These are phyloP conservation scores for Montipora cactus DNA, from an alignment of 64 coral and sea anemone genomes.

Conservation along the genomic window DNA sequence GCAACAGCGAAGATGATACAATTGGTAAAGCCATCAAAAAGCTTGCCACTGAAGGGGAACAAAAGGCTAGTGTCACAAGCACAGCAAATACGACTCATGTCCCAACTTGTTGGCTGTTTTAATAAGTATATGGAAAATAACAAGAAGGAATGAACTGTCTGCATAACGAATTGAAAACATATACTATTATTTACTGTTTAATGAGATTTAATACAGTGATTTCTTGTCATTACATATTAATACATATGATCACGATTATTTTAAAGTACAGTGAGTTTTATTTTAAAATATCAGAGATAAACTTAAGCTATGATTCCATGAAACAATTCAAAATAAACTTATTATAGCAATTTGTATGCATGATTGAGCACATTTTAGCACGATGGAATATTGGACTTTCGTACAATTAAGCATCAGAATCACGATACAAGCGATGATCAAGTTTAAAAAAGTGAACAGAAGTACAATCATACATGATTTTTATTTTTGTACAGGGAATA, in stretches of 20 bases:
- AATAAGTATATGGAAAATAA: too few species aligned
- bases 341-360: not conserved
- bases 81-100: too few species aligned
- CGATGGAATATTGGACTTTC: too few species aligned
- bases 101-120: too few species aligned
- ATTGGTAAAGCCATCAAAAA: not conserved
- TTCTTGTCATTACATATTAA: conserved; percentile 15
- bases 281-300: conserved; percentile 16
- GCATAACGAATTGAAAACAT: not conserved
- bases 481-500: not conserved
- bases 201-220: not conserved
- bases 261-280: not conserved
- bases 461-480: conserved; percentile 3
- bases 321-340: not conserved
- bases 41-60: too few species aligned
- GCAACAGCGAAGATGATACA: not conserved
- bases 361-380: not conserved
- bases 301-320: not conserved
- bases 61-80: too few species aligned
- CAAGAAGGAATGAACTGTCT: too few species aligned
- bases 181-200: not conserved
- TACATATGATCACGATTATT: conserved; percentile 10
- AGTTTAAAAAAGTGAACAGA: not conserved
- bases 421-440: conserved; percentile 11
- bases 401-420: not conserved